Conservation (phyloP, 1,140 invertebrate species). For the Tetragonula clypearis region DNA sequence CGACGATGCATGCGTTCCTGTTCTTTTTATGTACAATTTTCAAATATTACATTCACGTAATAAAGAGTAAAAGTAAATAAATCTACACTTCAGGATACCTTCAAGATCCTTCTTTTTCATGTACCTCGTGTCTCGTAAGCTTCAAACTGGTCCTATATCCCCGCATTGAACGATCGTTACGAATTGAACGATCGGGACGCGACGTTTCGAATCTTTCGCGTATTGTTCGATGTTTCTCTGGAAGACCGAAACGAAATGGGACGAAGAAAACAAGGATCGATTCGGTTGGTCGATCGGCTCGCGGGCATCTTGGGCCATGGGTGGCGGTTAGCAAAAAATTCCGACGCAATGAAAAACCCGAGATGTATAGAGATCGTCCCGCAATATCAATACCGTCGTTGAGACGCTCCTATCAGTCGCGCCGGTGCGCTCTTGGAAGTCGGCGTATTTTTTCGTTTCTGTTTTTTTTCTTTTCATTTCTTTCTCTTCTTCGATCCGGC, state of each 20-base stretch:
- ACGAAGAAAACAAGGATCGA: background rate
- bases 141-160: background rate
- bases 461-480: background rate
- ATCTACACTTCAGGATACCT: no score
- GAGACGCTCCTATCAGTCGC: constrained; percentile 28
- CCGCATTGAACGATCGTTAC: background rate
- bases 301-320: background rate
- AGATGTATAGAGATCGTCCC: constrained; percentile 1
- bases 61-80: no score
- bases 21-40: no score
- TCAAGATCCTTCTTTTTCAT: background rate
- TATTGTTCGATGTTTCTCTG: background rate
- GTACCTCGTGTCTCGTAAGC: background rate
- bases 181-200: background rate
- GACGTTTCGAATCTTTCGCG: no score
- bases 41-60: no score
- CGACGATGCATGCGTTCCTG: no score
- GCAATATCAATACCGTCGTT: constrained; percentile 43
- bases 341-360: constrained; percentile 25
- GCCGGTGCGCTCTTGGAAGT: constrained; percentile 6
- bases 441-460: background rate
- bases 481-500: background rate
- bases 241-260: background rate
- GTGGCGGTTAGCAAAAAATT: constrained; percentile 7
- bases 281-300: background rate